Base-by-base conservation (phyloP, 1,140 invertebrate genomes). In the Platorchestia sp. region DNA sequence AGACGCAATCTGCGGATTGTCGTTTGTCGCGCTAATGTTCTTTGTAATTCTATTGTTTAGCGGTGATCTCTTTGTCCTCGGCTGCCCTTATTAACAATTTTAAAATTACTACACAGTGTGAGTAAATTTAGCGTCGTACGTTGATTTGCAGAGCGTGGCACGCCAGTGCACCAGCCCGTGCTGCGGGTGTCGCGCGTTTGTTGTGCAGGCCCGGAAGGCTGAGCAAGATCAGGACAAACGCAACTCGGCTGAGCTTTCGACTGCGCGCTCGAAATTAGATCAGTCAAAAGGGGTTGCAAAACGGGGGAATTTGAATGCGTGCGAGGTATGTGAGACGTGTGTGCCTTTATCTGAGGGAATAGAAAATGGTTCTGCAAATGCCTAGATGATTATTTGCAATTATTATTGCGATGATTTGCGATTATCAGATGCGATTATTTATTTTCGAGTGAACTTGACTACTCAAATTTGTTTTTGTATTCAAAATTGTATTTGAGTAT, bases 1-100 rank as follows among this genome's bases (percentile, higher is more conserved):
- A 40, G 44, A 47, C 36, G 43, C 91, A 93, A 93, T 93, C 47
- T 93, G 91, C 7, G 45, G 45, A 93, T 93, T 93, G 91, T n/a
- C 43, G 43, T 93, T 93, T 93, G 91, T 47, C 36, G 45, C 45
- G 45, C 44, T 45, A 47, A 93, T 93, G 45, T 47, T 45, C 91
- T 10, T 45, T 44, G 91, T 93, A 93, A 93, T 93, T 93, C 91
- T 47, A 93, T 93, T 93, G 91, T 93, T 47, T 45, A 16, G 45
- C 10, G 87, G 41, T 89, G n/a, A 89, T 42, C 87, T 89, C 87
- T 89, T 89, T 89, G n/a, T 42, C 87, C 41, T 44, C 87, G 27
- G 10, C 41, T 44, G 87, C 87, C 43, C 87, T 89, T 89, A 89
- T 89, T 42, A 89, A 89, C 87, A 7, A 89, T 89, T 89, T 89